Evolutionary conservation across 2,113 vertebrate genomes (phyloP).

Genomic region (Mustela nigripes): DNA sequence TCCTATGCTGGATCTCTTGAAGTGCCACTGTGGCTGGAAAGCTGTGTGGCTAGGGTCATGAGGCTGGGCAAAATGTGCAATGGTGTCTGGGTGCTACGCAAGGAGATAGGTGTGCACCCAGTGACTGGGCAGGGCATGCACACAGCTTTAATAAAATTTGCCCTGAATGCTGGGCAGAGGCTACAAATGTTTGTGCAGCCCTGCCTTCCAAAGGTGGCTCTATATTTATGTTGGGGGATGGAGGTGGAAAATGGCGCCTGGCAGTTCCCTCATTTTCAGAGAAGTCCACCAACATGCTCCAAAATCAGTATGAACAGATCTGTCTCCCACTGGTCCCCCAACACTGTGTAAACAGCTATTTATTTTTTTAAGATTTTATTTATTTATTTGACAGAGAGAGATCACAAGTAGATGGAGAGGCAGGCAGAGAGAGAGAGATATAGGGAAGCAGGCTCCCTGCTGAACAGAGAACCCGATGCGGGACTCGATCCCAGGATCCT

Average conservation of each 20-base stretch:
- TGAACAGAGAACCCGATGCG: too few relatives aligned
- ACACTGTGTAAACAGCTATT: not conserved
- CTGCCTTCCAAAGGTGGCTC: not conserved
- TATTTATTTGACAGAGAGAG: too few relatives aligned
- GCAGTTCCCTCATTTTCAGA: not conserved
- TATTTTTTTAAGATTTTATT: not conserved
- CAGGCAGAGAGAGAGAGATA: too few relatives aligned
- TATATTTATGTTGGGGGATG: not conserved
- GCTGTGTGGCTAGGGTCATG: not conserved
- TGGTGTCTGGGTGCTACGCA: not conserved
- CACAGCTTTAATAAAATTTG: not conserved
- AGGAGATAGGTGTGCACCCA: not conserved
- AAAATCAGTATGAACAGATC: not conserved
- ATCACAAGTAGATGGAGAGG: too few relatives aligned
- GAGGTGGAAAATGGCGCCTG: not conserved
- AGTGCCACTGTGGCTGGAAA: not conserved
- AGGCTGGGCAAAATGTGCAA: not conserved
- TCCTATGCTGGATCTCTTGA: not conserved
- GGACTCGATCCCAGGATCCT: too few relatives aligned
- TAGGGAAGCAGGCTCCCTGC: too few relatives aligned
- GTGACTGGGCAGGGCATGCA: not conserved
- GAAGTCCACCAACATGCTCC: not conserved
- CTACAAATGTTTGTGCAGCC: not conserved
- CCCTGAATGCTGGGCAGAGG: not conserved
- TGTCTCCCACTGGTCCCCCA: not conserved